Percentiles rank a stretch among this genome's conserved stretches.
These are phyloP conservation scores for Antrozous pallidus DNA, from an alignment of 2,797 vertebrate genomes.

Conservation along the genomic window DNA sequence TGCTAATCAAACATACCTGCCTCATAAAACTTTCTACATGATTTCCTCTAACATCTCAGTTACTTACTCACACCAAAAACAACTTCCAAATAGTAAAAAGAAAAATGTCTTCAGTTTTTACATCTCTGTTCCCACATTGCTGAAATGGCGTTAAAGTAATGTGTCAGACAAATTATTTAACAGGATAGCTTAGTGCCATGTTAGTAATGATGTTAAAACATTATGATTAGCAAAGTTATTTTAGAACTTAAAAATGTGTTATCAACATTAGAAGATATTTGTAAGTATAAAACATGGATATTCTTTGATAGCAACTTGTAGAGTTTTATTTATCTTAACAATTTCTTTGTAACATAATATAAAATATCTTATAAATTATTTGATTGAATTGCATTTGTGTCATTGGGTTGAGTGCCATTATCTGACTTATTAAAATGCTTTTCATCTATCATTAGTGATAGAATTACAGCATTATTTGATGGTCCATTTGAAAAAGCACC, in stretches of 20 bases:
- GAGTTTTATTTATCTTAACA: neutral
- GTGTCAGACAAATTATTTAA: neutral
- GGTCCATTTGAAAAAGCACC: constrained; percentile 30
- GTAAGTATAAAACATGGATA: neutral
- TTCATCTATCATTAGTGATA: constrained; percentile 50
- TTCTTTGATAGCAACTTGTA: neutral
- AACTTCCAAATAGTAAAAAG: neutral
- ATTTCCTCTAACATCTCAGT: neutral
- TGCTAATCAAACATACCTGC: neutral
- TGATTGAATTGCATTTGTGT: constrained; percentile 58
- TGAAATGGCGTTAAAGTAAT: neutral
- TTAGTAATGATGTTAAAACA: neutral
- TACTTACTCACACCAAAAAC: neutral
- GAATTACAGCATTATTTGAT: constrained; percentile 13
- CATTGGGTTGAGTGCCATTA: neutral
- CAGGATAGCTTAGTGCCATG: neutral
- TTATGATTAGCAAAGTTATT: neutral
- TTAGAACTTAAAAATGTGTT: neutral
- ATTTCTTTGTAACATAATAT: neutral
- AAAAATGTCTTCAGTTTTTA: neutral
- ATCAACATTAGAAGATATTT: neutral
- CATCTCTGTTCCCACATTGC: accelerated
- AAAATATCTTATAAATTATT: constrained; percentile 36
- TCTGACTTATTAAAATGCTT: constrained; percentile 18
- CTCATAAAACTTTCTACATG: neutral